phyloP scores from a whole-genome alignment of 1,140 invertebrate species.

The Anoplophora glabripennis region DNA sequence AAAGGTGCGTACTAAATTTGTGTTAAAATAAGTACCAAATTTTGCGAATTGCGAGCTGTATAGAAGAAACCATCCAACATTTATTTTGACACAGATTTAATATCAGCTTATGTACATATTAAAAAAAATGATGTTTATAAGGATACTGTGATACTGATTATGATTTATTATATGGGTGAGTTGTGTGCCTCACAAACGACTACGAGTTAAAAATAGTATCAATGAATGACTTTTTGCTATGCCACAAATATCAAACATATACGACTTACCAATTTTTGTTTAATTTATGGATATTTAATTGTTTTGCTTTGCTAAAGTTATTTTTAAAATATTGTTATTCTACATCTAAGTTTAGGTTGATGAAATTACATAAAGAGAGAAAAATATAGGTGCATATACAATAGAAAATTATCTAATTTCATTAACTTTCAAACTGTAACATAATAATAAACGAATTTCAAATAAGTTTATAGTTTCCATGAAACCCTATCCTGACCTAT shows the following conservation, averaged over 20 bases:
- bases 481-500: too few species aligned
- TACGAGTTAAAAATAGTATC: slow-evolving; percentile 18
- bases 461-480: too few species aligned
- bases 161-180: slow-evolving; percentile 16
- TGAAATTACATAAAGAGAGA: slow-evolving; percentile 11
- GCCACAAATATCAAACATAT: too few species aligned
- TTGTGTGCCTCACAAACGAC: slow-evolving; percentile 16
- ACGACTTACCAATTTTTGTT: neutral
- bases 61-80: slow-evolving; percentile 11
- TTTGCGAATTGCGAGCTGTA: slow-evolving; percentile 33
- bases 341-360: neutral
- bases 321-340: slow-evolving; percentile 18
- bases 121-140: slow-evolving; percentile 10
- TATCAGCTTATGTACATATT: slow-evolving; percentile 13
- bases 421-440: neutral
- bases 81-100: slow-evolving; percentile 18
- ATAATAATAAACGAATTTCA: neutral
- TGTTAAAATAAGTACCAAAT: neutral
- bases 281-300: slow-evolving; percentile 19
- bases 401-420: neutral
- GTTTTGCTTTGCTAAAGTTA: slow-evolving; percentile 19
- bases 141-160: slow-evolving; percentile 37
- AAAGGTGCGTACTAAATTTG: slow-evolving; percentile 14
- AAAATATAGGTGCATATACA: slow-evolving; percentile 17
- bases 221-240: slow-evolving; percentile 4